Evolutionary conservation across 2,113 vertebrate genomes (phyloP), one percentile per base, ranked within the genome.

Genomic region (Megaceryle maxima): DNA sequence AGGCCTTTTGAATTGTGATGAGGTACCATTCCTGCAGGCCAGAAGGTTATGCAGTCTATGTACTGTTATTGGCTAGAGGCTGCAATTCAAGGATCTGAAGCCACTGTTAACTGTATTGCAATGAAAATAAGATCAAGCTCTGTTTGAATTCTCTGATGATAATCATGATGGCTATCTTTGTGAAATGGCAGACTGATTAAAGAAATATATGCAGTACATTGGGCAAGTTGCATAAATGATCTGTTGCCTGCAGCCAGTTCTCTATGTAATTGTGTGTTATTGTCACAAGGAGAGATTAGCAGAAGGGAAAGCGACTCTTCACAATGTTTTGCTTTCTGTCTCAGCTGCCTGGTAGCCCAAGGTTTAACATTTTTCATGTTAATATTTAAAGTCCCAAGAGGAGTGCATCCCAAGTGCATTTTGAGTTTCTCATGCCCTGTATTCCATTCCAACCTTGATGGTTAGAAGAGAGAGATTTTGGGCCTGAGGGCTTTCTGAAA

Each of bases 401-500:
- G 35, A 80, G 43, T 86, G n/a, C 79, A 80, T 83, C 88, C 72
- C 88, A 83, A 86, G 55, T 31, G 55, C 35, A 29, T 86, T 94
- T 70, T 88, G 75, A 92, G 82, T 63, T 88, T 83, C 55, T 94
- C 53, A 83, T 62, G 70, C 37, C 37, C 41, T 75, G 85, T 78
- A 72, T 88, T 81, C 33, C 68, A 60, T 90, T 90, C 94, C 68
- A 75, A 0, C 73, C 79, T 78, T 81, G 63, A 79, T 1, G 6
- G 60, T 94, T 90, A 39, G 77, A 31, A 85, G 46, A 86, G 63
- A 87, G 64, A 83, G 35, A 39, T 88, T 13, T 78, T 14, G 24
- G 72, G 59, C 95, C 95, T 92, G 43, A 90, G 87, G 90, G 88
- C 51, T 82, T 90, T 96, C 59, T 89, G 69, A 87, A 92, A 90